These are phyloP conservation scores for Centropyge bicolor DNA, from an alignment of 2,797 vertebrate species.

Conservation along the genomic window DNA sequence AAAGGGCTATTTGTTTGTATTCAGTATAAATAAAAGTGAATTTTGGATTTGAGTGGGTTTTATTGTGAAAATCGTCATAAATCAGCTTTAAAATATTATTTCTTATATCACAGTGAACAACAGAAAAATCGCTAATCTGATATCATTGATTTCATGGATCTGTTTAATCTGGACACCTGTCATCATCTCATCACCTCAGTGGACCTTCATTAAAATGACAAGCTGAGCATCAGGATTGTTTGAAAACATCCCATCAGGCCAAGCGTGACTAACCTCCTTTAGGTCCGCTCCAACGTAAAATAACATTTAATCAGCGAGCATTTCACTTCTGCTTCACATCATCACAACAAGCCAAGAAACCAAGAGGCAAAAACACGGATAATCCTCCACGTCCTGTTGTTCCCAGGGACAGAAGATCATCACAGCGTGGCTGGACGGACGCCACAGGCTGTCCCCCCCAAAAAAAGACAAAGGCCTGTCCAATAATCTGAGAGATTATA, in stretches of 20 bases:
- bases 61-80: background rate
- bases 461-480: conserved; percentile 36
- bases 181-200: conserved; percentile 20
- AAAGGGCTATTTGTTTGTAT: background rate
- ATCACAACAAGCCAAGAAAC: conserved; percentile 63
- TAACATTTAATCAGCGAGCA: conserved; percentile 67
- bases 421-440: conserved; percentile 49
- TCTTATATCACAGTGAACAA: background rate
- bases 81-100: background rate
- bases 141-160: background rate
- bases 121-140: background rate
- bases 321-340: conserved; percentile 64
- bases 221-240: conserved; percentile 39
- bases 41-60: background rate
- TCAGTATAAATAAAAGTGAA: background rate
- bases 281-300: conserved; percentile 46
- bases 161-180: conserved; percentile 48
- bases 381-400: conserved; percentile 61
- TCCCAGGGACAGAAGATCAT: conserved; percentile 47
- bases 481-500: conserved; percentile 46
- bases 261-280: conserved; percentile 80
- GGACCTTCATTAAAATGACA: conserved; percentile 42
- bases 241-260: conserved; percentile 39
- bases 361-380: conserved; percentile 37
- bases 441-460: conserved; percentile 42